Base-by-base conservation (phyloP, 2,888 invertebrate genomes). In the Thysanoteuthis rhombus region DNA sequence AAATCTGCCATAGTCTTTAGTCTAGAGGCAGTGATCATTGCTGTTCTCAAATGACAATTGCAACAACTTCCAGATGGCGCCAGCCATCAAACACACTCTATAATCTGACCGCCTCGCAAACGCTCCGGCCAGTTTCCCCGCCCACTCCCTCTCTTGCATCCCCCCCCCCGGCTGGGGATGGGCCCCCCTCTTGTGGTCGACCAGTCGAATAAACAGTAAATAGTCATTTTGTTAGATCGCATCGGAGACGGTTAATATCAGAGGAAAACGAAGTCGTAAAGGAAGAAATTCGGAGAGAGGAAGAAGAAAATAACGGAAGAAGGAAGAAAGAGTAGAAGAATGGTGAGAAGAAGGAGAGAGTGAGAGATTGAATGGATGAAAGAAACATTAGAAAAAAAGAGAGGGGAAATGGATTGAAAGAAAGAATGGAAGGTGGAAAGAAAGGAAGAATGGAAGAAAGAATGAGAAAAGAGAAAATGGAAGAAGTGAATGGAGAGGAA, bases 81-180 rank as follows among this genome's bases (percentile, higher is more conserved):
- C 75, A 75, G n/a, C 75, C 75, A 75, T 75, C 75, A 75, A 75
- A 75, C n/a, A 36, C n/a, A 75, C 75, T 36, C 36, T 75, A 75
- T 75, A 75, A 75, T 75, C 75, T 75, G 75, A 75, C 75, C 75
- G 75, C 75, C 75, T 75, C n/a, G n/a, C 75, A 75, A 75, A 75
- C 75, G 36, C 75, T 75, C 75, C n/a, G n/a, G n/a, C 75, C 75
- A 75, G n/a, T 75, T 36, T 36, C 75, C 16, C 75, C 10, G 1
- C 58, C 32, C 25, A 5, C 32, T 28, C 4, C 32, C 28, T 8
- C n/a, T 75, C n/a, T 75, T 75, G n/a, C n/a, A 75, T n/a, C n/a
- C n/a, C n/a, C n/a, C n/a, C n/a, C n/a, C n/a, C n/a, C n/a, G n/a
- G 10, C 32, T 32, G n/a, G 12, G n/a, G n/a, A n/a, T 19, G 10